These are phyloP conservation scores for Perca flavescens DNA, from an alignment of 2,113 vertebrate species.

Conservation along the genomic window DNA sequence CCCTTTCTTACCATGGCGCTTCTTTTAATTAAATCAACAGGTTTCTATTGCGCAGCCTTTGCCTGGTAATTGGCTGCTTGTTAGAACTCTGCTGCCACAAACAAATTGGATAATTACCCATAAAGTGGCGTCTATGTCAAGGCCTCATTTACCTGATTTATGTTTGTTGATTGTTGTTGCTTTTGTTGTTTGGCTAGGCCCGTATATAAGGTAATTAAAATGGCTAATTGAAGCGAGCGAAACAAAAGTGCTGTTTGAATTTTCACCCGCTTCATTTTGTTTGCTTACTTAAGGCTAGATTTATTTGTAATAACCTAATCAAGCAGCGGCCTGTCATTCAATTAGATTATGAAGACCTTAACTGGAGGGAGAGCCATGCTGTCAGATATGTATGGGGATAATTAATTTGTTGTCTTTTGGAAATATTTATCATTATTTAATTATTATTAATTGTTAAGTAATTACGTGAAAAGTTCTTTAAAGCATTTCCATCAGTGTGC, in stretches of 20 bases:
- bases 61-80: constrained; percentile 85
- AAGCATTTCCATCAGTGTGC: constrained; percentile 39
- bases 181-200: constrained; percentile 65
- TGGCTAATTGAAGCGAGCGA: constrained; percentile 75
- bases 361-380: constrained; percentile 13
- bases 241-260: constrained; percentile 71
- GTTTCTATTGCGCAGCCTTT: constrained; percentile 79
- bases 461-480: constrained; percentile 52
- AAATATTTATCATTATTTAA: constrained; percentile 61
- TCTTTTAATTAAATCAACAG: constrained; percentile 89
- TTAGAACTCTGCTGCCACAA: constrained; percentile 84
- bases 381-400: constrained; percentile 20
- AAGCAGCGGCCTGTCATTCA: constrained; percentile 72
- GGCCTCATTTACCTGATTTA: constrained; percentile 80
- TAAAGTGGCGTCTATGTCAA: constrained; percentile 84
- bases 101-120: constrained; percentile 88
- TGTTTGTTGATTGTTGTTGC: constrained; percentile 77
- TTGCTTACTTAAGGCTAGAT: constrained; percentile 73
- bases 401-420: constrained; percentile 58
- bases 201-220: constrained; percentile 82
- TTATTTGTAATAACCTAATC: constrained; percentile 80
- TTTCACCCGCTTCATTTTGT: constrained; percentile 71
- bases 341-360: constrained; percentile 60
- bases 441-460: constrained; percentile 54
- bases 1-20: constrained; percentile 41